phyloP scores from a whole-genome alignment of 2,113 vertebrate genomes.

The Panthera tigris region DNA sequence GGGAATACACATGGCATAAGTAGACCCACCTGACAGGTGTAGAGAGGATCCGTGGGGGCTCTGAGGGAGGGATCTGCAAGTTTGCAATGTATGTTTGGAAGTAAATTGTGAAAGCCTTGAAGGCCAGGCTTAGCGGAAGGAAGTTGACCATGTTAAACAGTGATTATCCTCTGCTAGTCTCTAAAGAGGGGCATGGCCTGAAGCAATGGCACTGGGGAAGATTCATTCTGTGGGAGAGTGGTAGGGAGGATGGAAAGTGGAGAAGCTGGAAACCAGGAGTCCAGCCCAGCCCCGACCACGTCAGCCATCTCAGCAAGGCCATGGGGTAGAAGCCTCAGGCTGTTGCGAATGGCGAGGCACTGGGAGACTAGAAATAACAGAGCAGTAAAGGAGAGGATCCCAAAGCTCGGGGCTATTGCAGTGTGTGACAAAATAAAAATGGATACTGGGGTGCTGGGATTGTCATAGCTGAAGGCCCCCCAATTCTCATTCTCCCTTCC shows the following conservation, averaged over 20 bases:
- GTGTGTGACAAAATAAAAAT: neutral
- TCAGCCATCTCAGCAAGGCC: neutral
- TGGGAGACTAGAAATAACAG: neutral
- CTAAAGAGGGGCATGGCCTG: neutral
- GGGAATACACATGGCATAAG: neutral
- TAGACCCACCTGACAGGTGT: neutral
- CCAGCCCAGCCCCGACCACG: neutral
- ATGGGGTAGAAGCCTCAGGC: too few relatives aligned
- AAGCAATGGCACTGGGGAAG: neutral
- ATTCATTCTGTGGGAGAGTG: neutral
- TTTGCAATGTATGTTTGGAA: neutral
- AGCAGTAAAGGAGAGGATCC: neutral
- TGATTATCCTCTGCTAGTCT: neutral
- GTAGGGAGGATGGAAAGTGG: neutral
- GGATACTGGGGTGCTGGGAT: neutral
- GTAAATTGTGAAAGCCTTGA: neutral
- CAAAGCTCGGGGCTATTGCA: neutral
- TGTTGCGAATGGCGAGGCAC: neutral
- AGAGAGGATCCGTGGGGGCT: neutral
- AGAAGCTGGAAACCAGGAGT: neutral
- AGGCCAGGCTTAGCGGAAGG: neutral
- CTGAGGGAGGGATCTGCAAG: neutral
- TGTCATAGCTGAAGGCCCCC: too few relatives aligned
- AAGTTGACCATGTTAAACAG: neutral
- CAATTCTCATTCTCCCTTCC: neutral